Evolutionary conservation across 2,113 vertebrate species (phyloP), one percentile per base, ranked within the genome.

Genomic region (Diphyllodes magnificus): DNA sequence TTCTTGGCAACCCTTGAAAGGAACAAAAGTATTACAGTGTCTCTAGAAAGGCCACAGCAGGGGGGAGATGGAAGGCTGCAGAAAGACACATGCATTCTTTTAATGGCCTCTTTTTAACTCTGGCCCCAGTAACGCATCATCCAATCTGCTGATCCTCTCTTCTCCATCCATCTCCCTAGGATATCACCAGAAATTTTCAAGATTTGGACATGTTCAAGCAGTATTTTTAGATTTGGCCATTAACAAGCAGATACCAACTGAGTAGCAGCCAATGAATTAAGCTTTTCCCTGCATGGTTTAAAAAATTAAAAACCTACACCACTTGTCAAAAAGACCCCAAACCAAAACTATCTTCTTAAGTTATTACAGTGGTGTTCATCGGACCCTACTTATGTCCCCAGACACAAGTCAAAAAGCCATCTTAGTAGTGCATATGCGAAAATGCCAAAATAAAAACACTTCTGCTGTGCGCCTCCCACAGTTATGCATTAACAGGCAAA

Each of bases 301-400:
- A 88, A 70, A 71, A 54, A 14, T 3, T 28, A 19, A 68, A 82
- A 75, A 77, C 7, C 15, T 64, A 33, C 17, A 65, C 3, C 5
- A 14, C 4, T 33, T 44, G 25, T 23, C 12, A 68, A 53, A 78
- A 47, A 68, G 31, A 7, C 0, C 1, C 4, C 3, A 6, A 53
- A 59, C 13, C 4, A 61, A 86, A 72, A 35, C 4, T 30, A 15
- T 15, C 30, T 11, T 65, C 7, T 72, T 21, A 49, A 76, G 4
- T 80, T 70, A 53, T 64, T 73, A 49, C 12, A 66, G 11, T 16
- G 6, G 23, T 73, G 33, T 12, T 81, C 28, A 73, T 0, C 18
- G 23, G 42, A 82, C 47, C 9, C 37, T 51, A n/a, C 11, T 57
- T 65, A 49, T 11, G 63, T 45, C 23, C 35, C 23, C 49, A 65